These are phyloP conservation scores for Chionis minor DNA, from an alignment of 2,113 vertebrate genomes.

Conservation along the genomic window DNA sequence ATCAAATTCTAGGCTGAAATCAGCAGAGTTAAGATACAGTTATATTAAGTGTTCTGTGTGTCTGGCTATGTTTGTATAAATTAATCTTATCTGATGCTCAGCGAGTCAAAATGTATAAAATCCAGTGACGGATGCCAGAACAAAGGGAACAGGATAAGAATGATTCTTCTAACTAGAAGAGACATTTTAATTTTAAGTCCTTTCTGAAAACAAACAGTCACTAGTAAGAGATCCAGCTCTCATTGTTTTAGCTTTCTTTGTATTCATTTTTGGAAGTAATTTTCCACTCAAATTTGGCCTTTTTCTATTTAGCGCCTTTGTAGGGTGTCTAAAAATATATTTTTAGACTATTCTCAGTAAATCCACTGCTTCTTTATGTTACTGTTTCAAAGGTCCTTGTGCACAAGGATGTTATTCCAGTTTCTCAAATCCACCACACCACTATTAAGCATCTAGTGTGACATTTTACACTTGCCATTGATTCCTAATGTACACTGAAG, in stretches of 20 bases:
- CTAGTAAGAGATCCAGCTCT: slow-evolving; percentile 9
- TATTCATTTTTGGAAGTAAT: neutral
- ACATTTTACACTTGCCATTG: neutral
- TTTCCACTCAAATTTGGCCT: neutral
- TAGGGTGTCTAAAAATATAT: neutral
- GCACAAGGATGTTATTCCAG: neutral
- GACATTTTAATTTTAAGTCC: slow-evolving; percentile 36
- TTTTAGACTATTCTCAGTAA: neutral
- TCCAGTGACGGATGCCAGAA: neutral
- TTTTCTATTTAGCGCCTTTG: neutral
- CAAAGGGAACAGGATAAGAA: neutral
- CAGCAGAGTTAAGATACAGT: slow-evolving; percentile 30
- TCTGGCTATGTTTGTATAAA: slow-evolving; percentile 37
- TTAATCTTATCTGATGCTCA: slow-evolving; percentile 10
- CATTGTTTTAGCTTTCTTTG: slow-evolving; percentile 5
- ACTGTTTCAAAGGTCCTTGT: neutral
- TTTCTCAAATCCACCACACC: neutral
- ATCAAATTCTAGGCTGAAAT: slow-evolving; percentile 32
- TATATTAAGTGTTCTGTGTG: slow-evolving; percentile 18
- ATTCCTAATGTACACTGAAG: neutral
- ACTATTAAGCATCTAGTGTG: neutral
- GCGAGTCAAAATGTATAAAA: slow-evolving; percentile 35
- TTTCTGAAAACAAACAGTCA: slow-evolving; percentile 63
- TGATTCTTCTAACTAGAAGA: neutral
- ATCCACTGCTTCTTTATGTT: neutral